Evolutionary conservation across 2,797 vertebrate genomes (phyloP).

Genomic region (Echiichthys vipera): DNA sequence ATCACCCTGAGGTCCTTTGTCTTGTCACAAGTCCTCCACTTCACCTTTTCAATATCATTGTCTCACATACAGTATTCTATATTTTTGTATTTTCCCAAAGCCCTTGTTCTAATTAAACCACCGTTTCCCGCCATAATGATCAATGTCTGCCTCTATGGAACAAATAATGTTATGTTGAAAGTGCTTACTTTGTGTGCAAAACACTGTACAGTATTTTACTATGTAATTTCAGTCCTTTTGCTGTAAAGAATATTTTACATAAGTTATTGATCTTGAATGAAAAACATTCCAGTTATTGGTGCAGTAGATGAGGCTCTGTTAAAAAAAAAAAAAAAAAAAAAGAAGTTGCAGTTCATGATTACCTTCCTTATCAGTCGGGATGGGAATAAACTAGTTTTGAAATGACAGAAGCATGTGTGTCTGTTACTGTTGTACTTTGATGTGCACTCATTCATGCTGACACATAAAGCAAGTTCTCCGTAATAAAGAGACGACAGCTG

Average conservation of each 20-base stretch:
- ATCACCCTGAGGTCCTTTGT: constrained; percentile 23
- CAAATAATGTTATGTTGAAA: constrained; percentile 40
- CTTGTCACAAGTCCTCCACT: constrained; percentile 22
- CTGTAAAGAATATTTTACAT: constrained; percentile 76
- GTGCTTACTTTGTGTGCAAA: constrained; percentile 55
- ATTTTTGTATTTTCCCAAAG: constrained; percentile 72
- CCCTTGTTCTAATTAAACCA: constrained; percentile 15
- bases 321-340: too few relatives aligned
- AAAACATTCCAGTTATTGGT: constrained; percentile 67
- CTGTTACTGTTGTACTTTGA: constrained; percentile 12
- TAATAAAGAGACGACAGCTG: constrained; percentile 14
- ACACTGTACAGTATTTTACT: constrained; percentile 78
- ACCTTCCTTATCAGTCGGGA: constrained; percentile 28
- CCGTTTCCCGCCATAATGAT: constrained; percentile 22
- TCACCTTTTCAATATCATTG: constrained; percentile 7
- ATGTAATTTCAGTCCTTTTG: constrained; percentile 67
- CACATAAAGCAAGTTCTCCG: neutral
- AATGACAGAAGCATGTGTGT: constrained; percentile 15
- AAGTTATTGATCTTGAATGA: constrained; percentile 70
- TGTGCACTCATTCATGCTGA: constrained; percentile 9
- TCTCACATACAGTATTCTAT: constrained; percentile 56
- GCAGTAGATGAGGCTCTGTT: constrained; percentile 42
- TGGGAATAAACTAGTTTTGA: constrained; percentile 75
- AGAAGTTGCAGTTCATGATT: constrained; percentile 26
- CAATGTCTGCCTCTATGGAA: constrained; percentile 39